Base-by-base conservation (phyloP, 35 echinoderm and acorn worm species). In the Stichopus chloronotus region DNA sequence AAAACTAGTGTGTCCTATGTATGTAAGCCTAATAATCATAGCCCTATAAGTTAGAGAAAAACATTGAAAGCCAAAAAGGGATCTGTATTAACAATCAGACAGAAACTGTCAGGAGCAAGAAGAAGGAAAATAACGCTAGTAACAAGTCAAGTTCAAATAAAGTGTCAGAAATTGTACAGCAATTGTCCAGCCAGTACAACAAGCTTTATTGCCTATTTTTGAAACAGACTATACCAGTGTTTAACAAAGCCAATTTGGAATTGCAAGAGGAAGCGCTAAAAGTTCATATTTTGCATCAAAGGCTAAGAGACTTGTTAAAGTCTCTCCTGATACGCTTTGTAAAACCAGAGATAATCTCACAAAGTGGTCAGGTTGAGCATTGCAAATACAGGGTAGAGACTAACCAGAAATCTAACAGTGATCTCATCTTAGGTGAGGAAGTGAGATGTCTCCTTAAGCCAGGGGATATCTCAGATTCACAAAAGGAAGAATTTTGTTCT, bases 171-270 rank as follows among this genome's bases (percentile, higher is more conserved):
- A 94, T 91, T 59, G 61, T 91, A 74, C 77, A 58, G 71, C 23
- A 58, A 92, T 89, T 94, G n/a, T 77, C 88, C 16, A n/a, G 21
- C 25, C 83, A 83, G 58, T 92, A 89, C 84, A 92, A 95, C 56
- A 92, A 95, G 78, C 79, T 87, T 21, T 92, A 92, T 20, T 92
- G 94, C 72, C 78, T 92, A 77, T 92, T 95, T 92, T 57, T 95
- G 63, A 92, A 92, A 74, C 79, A 92, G 9, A 91, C 81, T 57
- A 76, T 95, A 76, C 65, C 90, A 77, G 63, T 92, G 53, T 95
- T 91, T 21, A 95, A 12, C 90, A 56, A 9, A 56, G 63, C 79
- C 30, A 94, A 90, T 76, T 63, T 90, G 58, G 90, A 95, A 92
- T 89, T 95, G 76, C 90, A 95, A 69, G 87, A 79, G 68, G 94